A percentile compares a stretch with the other conserved stretches of the same genome.
Conservation (phyloP, 1,140 invertebrate genomes). For the Monochamus saltuarius region DNA sequence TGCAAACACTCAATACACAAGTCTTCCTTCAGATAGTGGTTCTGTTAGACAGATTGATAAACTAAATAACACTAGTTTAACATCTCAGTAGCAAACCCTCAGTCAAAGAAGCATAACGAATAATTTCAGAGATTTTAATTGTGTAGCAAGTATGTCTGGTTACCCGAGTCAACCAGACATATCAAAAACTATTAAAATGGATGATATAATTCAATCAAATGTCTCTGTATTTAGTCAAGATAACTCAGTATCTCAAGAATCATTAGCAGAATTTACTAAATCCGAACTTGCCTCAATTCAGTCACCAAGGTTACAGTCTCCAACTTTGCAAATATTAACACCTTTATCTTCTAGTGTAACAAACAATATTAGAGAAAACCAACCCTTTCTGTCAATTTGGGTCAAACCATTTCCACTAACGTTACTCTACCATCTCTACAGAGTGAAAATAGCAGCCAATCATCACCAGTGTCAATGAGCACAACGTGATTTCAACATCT, state of each 20-base stretch:
- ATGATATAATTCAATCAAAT: conserved; percentile 47
- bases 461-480: conserved; percentile 3
- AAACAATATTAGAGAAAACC: conserved; percentile 17
- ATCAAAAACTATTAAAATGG: conserved; percentile 50
- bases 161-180: conserved; percentile 50
- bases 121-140: conserved; percentile 47
- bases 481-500: conserved; percentile 4
- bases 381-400: conserved; percentile 1
- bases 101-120: conserved; percentile 39
- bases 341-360: conserved; percentile 11
- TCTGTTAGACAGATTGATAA: conserved; percentile 43
- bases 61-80: conserved; percentile 34
- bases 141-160: conserved; percentile 44
- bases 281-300: conserved; percentile 27
- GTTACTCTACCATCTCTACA: conserved; percentile 23
- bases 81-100: conserved; percentile 40
- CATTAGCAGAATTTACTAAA: conserved; percentile 38
- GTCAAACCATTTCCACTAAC: conserved; percentile 1
- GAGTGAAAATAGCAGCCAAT: conserved; percentile 4
- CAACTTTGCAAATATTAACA: conserved; percentile 24
- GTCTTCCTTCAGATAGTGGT: conserved; percentile 46
- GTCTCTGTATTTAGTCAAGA: conserved; percentile 45
- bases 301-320: conserved; percentile 28
- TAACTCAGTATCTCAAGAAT: conserved; percentile 42
- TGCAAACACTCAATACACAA: conserved; percentile 43